A percentile compares a stretch with the other conserved stretches of the same genome.
Evolutionary conservation across 2,888 invertebrate genomes (phyloP).

Genomic region (Bombyx huttoni): DNA sequence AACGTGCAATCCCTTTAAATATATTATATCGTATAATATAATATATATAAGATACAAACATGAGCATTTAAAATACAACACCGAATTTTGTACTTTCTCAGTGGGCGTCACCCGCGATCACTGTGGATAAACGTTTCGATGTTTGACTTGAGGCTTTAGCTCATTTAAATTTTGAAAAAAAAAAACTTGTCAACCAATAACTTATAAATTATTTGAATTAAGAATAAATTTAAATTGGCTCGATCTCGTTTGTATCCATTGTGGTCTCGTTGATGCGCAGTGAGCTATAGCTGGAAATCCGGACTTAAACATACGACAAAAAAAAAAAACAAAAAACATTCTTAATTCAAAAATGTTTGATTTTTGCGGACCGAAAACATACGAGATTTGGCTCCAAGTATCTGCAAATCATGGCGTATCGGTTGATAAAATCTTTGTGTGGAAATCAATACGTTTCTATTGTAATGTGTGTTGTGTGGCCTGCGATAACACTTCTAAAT

Average conservation of each 20-base stretch:
- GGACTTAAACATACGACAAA: slow-evolving; percentile 32
- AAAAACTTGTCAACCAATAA: slow-evolving; percentile 57
- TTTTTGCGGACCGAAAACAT: slow-evolving; percentile 44
- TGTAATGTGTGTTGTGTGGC: slow-evolving; percentile 69
- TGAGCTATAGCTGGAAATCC: slow-evolving; percentile 62
- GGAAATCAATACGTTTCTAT: slow-evolving; percentile 68
- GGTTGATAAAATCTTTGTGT: slow-evolving; percentile 50
- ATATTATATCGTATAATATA: slow-evolving; percentile 46
- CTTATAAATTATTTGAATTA: slow-evolving; percentile 37
- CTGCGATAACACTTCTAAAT: slow-evolving; percentile 58
- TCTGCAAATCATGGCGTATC: slow-evolving; percentile 68
- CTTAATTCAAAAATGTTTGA: slow-evolving; percentile 22
- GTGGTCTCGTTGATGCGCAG: slow-evolving; percentile 65
- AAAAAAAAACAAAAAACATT: slow-evolving; percentile 19
- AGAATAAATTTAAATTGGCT: slow-evolving; percentile 37
- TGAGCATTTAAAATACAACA: slow-evolving; percentile 59
- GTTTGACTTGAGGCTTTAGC: slow-evolving; percentile 64
- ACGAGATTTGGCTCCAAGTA: slow-evolving; percentile 58
- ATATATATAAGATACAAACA: slow-evolving; percentile 49
- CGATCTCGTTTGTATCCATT: slow-evolving; percentile 57
- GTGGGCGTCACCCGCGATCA: slow-evolving; percentile 60
- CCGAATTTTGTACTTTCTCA: slow-evolving; percentile 71
- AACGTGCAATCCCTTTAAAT: slow-evolving; percentile 56
- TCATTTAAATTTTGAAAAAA: slow-evolving; percentile 54
- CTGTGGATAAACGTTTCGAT: slow-evolving; percentile 70